Evolutionary conservation across 2,797 vertebrate genomes (phyloP).

Genomic region (Momotus momota): DNA sequence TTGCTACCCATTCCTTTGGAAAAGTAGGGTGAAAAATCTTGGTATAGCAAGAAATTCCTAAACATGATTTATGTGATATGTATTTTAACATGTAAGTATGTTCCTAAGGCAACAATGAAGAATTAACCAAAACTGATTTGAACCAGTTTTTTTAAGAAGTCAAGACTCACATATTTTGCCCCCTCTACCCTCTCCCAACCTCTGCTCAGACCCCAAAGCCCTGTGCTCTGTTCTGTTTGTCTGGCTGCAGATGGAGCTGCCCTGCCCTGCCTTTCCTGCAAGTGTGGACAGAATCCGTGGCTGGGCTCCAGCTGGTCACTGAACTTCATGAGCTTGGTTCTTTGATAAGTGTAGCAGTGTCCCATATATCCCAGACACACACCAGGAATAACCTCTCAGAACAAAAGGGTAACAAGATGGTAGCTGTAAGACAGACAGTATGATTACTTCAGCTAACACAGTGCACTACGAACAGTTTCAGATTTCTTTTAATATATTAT

Average conservation of each 20-base stretch:
- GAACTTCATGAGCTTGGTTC: neutral
- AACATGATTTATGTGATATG: neutral
- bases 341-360: neutral
- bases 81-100: neutral
- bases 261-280: neutral
- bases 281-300: neutral
- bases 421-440: neutral
- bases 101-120: neutral
- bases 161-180: neutral
- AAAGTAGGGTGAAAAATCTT: neutral
- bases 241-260: neutral
- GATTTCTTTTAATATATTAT: neutral
- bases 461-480: neutral
- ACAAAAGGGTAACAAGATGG: neutral
- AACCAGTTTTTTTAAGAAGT: neutral
- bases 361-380: neutral
- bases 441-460: neutral
- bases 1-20: neutral
- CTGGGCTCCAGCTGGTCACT: neutral
- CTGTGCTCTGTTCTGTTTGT: neutral
- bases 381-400: neutral
- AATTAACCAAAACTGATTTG: neutral
- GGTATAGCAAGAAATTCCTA: neutral
- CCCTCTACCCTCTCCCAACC: neutral
- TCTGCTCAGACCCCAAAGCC: neutral